Evolutionary conservation across 2,113 vertebrate species (phyloP).

Genomic region (Anolis carolinensis): DNA sequence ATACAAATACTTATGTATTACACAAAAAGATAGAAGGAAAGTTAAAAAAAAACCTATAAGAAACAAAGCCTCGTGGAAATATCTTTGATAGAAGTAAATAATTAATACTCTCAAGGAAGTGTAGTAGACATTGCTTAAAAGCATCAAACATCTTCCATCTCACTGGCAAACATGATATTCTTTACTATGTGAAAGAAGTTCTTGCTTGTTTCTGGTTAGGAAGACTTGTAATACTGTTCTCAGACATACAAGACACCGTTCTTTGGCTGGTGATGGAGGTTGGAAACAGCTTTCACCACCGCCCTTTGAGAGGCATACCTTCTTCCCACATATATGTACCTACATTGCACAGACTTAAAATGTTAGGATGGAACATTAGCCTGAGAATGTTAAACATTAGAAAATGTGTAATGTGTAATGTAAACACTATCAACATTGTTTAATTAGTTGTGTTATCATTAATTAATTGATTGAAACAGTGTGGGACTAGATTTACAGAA

Average conservation of each 20-base stretch:
- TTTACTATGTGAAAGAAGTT: slow-evolving; percentile 39
- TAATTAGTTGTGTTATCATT: too few relatives aligned
- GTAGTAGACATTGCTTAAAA: slow-evolving; percentile 52
- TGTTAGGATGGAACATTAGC: too few relatives aligned
- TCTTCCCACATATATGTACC: slow-evolving; percentile 60
- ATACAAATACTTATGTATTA: slow-evolving; percentile 57
- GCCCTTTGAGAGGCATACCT: too few relatives aligned
- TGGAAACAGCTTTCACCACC: slow-evolving; percentile 58
- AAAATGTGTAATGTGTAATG: too few relatives aligned
- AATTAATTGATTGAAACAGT: too few relatives aligned
- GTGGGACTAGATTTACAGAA: too few relatives aligned
- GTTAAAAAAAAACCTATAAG: slow-evolving; percentile 46
- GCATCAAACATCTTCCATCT: slow-evolving; percentile 54
- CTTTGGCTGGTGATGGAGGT: slow-evolving; percentile 61
- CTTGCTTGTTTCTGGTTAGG: slow-evolving; percentile 55
- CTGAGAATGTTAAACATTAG: too few relatives aligned
- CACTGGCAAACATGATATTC: slow-evolving; percentile 43
- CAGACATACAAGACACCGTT: slow-evolving; percentile 52
- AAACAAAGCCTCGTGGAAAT: slow-evolving; percentile 60
- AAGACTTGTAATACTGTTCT: slow-evolving; percentile 53
- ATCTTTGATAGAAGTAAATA: slow-evolving; percentile 64
- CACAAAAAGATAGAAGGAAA: slow-evolving; percentile 57
- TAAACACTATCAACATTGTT: too few relatives aligned
- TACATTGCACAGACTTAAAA: slow-evolving; percentile 15
- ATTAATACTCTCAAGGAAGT: slow-evolving; percentile 64